Evolutionary conservation across 2,888 invertebrate genomes (phyloP), one percentile per base, ranked within the genome.

Genomic region (Nowickia ferox): DNA sequence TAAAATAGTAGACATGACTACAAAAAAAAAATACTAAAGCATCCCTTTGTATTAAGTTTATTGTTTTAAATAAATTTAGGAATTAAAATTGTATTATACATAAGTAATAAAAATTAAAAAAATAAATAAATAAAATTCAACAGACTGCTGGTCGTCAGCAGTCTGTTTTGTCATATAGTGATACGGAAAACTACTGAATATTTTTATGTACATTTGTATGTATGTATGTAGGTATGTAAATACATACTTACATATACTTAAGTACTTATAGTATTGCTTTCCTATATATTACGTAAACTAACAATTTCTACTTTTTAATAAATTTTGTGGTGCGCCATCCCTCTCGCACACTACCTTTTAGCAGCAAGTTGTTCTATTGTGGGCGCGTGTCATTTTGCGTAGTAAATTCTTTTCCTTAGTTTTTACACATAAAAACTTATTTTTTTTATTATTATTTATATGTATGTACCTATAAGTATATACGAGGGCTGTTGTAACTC

Each of bases 91-190:
- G 42, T 46, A 46, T 13, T 48, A 15, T 51, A 22, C n/a, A 17
- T 51, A 17, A 44, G 9, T 68, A 51, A 13, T 13, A 17, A 9
- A 51, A 30, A 66, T 57, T 30, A 30, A 30, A 30, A 30, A 30
- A n/a, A 69, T 42, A 53, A 51, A 65, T 9, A 10, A 42, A 13
- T 9, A 78, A 38, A 74, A 15, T 61, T 75, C 51, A 72, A 71
- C 59, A 86, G 86, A 86, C 86, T 71, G 66, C 44, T 72, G 66
- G 86, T 55, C 86, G 86, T 83, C 86, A 72, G 40, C 8, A 4
- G 48, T 76, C 8, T 8, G 48, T 76, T 53, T 72, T 72, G 74
- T 79, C 46, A 44, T 63, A 42, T 63, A 42, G 55, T 30, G 5
- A 10, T 51, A 48, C 40, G 79, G 86, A 76, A 86, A 83, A 83